These are phyloP conservation scores for Cephus pygmeus DNA, from an alignment of 2,888 invertebrate species.

Conservation along the genomic window DNA sequence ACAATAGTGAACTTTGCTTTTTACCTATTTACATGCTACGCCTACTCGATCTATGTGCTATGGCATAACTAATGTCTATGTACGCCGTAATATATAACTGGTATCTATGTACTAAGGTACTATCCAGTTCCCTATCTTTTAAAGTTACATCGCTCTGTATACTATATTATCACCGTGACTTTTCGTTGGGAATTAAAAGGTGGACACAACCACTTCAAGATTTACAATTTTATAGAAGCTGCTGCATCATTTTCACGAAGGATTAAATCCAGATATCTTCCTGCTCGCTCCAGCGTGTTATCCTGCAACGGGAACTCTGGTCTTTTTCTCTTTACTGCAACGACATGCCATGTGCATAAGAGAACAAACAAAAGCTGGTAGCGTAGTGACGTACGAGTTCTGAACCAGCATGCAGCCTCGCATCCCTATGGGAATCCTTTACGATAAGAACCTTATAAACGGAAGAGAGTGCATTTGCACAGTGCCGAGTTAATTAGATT, in stretches of 20 bases:
- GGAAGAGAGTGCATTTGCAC: background rate
- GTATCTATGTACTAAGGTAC: too few relatives aligned
- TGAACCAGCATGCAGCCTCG: background rate
- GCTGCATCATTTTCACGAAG: background rate
- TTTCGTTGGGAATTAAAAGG: background rate
- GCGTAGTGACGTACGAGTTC: background rate
- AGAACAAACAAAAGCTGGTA: slow-evolving; percentile 13
- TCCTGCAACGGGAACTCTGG: too few relatives aligned
- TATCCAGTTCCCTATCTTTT: background rate
- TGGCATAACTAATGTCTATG: background rate
- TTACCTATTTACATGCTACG: background rate
- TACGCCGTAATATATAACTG: background rate
- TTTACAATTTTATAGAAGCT: background rate
- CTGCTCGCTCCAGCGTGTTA: too few relatives aligned
- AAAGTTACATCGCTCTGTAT: background rate
- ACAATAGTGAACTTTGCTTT: background rate
- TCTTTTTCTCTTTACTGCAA: slow-evolving; percentile 8
- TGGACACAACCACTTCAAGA: background rate
- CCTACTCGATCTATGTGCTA: background rate
- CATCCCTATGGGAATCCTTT: background rate
- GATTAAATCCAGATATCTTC: background rate
- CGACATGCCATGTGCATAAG: slow-evolving; percentile 13
- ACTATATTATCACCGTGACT: background rate
- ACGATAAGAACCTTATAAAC: background rate
- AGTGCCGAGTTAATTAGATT: background rate